A percentile compares a stretch with the other conserved stretches of the same genome.
These are phyloP conservation scores for Cenopis cana DNA, from an alignment of 2,888 invertebrate species.

Conservation along the genomic window DNA sequence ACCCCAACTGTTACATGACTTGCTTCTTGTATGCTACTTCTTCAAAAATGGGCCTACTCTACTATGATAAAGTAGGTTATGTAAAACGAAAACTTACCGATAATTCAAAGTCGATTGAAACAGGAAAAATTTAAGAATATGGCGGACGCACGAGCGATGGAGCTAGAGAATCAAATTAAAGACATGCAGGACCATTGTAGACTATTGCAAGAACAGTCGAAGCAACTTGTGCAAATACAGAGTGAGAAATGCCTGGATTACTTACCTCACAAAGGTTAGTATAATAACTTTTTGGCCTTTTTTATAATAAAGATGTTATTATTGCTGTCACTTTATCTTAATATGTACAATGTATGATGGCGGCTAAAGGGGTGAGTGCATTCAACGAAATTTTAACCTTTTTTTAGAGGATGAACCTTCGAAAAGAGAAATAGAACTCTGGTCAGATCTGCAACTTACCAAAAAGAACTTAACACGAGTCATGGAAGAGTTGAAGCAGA, in stretches of 20 bases:
- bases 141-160: slow-evolving; percentile 56
- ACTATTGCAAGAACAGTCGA: slow-evolving; percentile 64
- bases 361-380: too few species aligned
- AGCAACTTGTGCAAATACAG: slow-evolving; percentile 67
- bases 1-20: too few species aligned
- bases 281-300: too few species aligned
- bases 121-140: slow-evolving; percentile 63
- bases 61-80: background rate
- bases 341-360: too few species aligned
- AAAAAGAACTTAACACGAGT: slow-evolving; percentile 65
- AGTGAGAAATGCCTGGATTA: slow-evolving; percentile 68
- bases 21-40: too few species aligned
- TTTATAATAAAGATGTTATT: too few species aligned
- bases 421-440: slow-evolving; percentile 79
- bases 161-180: slow-evolving; percentile 63
- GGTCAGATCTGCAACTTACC: slow-evolving; percentile 77
- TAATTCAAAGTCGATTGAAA: slow-evolving; percentile 21
- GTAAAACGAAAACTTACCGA: too few species aligned
- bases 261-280: slow-evolving; percentile 70
- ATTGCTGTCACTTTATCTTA: too few species aligned
- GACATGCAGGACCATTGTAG: slow-evolving; percentile 64
- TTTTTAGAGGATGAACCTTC: slow-evolving; percentile 71
- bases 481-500: slow-evolving; percentile 71
- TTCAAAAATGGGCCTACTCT: too few species aligned
- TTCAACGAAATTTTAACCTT: background rate